Evolutionary conservation across 2,113 vertebrate genomes (phyloP).

Genomic region (Podarcis muralis): DNA sequence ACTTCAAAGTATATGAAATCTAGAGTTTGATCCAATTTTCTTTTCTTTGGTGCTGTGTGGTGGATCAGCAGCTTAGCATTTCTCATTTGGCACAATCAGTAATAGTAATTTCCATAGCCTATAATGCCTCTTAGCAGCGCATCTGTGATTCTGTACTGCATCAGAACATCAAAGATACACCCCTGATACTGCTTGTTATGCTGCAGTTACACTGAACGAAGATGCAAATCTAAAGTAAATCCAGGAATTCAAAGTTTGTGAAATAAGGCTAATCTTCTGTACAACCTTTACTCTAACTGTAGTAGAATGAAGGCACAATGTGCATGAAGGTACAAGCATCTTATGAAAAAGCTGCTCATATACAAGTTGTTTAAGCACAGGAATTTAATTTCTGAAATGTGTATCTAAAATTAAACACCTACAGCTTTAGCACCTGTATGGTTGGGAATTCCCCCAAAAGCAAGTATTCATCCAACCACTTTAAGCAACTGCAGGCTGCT

Average conservation of each 20-base stretch:
- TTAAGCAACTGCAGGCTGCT: not conserved
- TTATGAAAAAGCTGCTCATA: not conserved
- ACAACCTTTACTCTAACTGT: not conserved
- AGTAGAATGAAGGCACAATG: not conserved
- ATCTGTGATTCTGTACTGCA: not conserved
- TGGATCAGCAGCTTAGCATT: not conserved
- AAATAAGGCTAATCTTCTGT: not conserved
- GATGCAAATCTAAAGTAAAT: not conserved
- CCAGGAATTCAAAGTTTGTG: not conserved
- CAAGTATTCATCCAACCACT: not conserved
- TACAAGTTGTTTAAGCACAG: not conserved
- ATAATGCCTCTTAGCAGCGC: not conserved
- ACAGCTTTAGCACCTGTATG: not conserved
- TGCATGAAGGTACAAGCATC: no score
- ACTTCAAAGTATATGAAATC: not conserved
- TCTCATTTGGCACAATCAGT: not conserved
- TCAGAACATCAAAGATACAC: not conserved
- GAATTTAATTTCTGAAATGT: not conserved
- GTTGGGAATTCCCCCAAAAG: not conserved
- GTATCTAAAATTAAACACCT: not conserved
- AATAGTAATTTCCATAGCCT: not conserved
- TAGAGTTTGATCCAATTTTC: not conserved
- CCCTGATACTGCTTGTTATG: not conserved
- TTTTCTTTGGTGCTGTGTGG: not conserved
- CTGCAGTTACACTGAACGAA: not conserved